Percentiles rank a stretch among this genome's conserved stretches.
Evolutionary conservation across 2,797 vertebrate species (phyloP).

Genomic region (Toxotes lorentzi): DNA sequence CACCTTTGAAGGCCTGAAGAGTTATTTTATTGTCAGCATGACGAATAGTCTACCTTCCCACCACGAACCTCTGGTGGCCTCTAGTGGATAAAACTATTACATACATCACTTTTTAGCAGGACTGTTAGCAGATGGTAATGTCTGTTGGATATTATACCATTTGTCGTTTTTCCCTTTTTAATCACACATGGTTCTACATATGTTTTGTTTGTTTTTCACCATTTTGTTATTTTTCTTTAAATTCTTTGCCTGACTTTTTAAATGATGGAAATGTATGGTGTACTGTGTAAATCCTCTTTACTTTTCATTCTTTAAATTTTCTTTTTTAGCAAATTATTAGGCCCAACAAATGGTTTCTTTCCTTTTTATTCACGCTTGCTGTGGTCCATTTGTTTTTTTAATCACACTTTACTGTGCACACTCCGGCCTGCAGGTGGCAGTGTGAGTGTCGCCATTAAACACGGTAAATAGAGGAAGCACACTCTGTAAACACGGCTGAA

Average conservation of each 20-base stretch:
- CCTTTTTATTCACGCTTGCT: too few relatives aligned
- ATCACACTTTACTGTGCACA: background rate
- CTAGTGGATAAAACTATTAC: slow-evolving; percentile 42
- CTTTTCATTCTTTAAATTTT: background rate
- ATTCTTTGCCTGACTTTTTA: too few relatives aligned
- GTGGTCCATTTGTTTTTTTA: background rate
- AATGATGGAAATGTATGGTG: background rate
- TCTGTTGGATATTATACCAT: too few relatives aligned
- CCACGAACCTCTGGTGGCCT: slow-evolving; percentile 31
- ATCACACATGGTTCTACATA: too few relatives aligned
- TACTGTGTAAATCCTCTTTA: background rate
- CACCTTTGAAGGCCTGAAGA: background rate
- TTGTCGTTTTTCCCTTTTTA: too few relatives aligned
- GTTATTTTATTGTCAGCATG: background rate
- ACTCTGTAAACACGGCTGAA: slow-evolving; percentile 13
- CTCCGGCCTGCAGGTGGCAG: slow-evolving; percentile 60
- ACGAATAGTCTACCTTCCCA: background rate
- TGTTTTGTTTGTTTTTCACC: too few relatives aligned
- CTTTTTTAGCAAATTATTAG: background rate
- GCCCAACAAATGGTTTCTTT: too few relatives aligned
- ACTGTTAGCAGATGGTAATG: too few relatives aligned
- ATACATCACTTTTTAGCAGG: background rate
- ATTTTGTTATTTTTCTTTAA: too few relatives aligned
- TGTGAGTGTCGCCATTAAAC: background rate
- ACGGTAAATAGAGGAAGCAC: slow-evolving; percentile 25